Evolutionary conservation across 2,113 vertebrate genomes (phyloP).

Genomic region (Oryzias celebensis): DNA sequence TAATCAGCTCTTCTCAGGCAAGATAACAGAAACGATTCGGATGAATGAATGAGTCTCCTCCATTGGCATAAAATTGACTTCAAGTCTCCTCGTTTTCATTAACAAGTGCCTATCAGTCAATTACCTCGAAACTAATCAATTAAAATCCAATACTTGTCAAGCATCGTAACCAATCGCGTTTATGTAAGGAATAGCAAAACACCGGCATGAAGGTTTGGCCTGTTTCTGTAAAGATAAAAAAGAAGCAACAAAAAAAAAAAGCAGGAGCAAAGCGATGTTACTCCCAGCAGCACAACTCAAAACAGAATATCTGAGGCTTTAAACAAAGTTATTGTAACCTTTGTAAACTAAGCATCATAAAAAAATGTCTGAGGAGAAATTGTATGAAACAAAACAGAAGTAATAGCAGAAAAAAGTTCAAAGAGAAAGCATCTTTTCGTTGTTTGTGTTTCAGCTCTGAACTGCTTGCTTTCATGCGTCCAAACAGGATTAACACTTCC

Average conservation of each 20-base stretch:
- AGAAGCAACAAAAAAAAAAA: conserved; percentile 9
- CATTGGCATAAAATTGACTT: conserved; percentile 12
- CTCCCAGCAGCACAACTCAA: conserved; percentile 8
- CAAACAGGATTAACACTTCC: conserved; percentile 50
- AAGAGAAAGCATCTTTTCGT: conserved; percentile 11
- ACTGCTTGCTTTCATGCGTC: conserved; percentile 45
- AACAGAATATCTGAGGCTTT: too few species aligned
- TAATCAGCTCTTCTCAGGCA: background rate
- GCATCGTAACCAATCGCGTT: conserved; percentile 61
- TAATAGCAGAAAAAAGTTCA: conserved; percentile 24
- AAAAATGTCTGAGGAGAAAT: conserved; percentile 4
- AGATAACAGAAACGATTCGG: background rate
- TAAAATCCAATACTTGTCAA: conserved; percentile 72
- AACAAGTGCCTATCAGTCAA: conserved; percentile 55
- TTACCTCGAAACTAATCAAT: conserved; percentile 73
- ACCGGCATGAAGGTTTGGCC: conserved; percentile 36
- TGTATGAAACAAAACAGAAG: conserved; percentile 4
- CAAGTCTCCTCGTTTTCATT: conserved; percentile 46
- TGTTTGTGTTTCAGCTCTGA: background rate
- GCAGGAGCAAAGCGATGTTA: conserved; percentile 22
- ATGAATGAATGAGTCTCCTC: background rate
- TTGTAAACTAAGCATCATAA: background rate
- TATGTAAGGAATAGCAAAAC: conserved; percentile 46
- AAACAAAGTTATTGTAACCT: too few species aligned
- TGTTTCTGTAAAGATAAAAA: conserved; percentile 56